Percentiles rank a stretch among this genome's conserved stretches.
Evolutionary conservation across 2,113 vertebrate species (phyloP).

Genomic region (Diadophis punctatus): DNA sequence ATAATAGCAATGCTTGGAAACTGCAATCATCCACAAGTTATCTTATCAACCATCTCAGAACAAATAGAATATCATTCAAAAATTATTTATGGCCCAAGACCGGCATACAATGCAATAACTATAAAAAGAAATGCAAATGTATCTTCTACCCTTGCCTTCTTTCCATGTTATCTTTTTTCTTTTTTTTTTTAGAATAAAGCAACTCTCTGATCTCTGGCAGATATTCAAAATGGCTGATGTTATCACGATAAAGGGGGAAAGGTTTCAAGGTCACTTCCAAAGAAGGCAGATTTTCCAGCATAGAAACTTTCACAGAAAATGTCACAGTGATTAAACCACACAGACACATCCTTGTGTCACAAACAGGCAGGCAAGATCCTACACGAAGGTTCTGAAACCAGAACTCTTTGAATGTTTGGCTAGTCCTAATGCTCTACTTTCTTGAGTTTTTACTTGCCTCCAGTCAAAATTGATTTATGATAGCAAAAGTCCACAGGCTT

Average conservation of each 20-base stretch:
- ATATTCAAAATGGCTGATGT: not conserved
- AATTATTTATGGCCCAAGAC: not conserved
- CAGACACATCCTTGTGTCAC: not conserved
- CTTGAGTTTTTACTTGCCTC: not conserved
- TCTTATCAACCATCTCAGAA: not conserved
- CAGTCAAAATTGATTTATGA: not conserved
- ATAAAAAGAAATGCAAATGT: not conserved
- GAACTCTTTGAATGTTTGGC: accelerated
- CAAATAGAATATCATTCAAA: not conserved
- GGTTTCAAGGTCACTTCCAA: not conserved
- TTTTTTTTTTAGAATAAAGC: too few species aligned
- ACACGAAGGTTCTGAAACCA: not conserved
- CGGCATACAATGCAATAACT: too few species aligned
- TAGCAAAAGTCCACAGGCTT: not conserved
- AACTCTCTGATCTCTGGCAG: not conserved
- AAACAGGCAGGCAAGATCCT: not conserved
- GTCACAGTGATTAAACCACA: not conserved
- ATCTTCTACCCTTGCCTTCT: not conserved
- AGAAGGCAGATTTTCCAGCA: not conserved
- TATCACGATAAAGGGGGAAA: not conserved
- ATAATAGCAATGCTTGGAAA: not conserved
- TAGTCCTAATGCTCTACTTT: not conserved
- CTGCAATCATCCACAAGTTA: not conserved
- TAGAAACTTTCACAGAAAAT: not conserved
- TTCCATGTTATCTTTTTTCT: not conserved